Base-by-base conservation (phyloP, 2,888 invertebrate genomes). In the Dynastes hyllus region DNA sequence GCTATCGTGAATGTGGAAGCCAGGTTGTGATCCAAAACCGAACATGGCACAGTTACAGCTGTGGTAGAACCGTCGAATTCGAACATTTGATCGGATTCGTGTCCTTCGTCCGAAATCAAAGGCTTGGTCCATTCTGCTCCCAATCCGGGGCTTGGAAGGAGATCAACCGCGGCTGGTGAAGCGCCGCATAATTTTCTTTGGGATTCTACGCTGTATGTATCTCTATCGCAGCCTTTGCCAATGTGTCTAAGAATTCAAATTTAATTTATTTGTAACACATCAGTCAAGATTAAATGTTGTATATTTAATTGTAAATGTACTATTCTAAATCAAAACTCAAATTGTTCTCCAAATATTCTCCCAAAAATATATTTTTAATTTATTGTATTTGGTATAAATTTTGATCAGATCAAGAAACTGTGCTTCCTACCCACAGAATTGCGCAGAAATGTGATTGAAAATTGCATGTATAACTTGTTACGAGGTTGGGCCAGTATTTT, bases 161-260 rank as follows among this genome's bases (percentile, higher is more conserved):
- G 91, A 87, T 97, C 97, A 66, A 97, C 92, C 83, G 95, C 96
- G 81, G 95, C 94, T 29, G 93, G 92, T 83, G 95, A 95, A 82
- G 97, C 93, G 75, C 97, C 97, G 88, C 97, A 97, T 5, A 97
- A 91, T 88, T 95, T 95, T 80, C 95, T 90, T 88, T 97, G 97
- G 27, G 95, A 94, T 84, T 95, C 93, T 71, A 97, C 93, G 55
- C 95, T 94, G 89, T 97, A 97, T 0, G 97, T 97, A 87, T 98
- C 98, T 3, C 98, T 91, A 88, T 98, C 98, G 90, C 99, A 99
- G 85, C 98, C 98, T 88, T 97, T 96, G 82, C 97, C 98, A 81
- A 98, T 97, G 88, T 98, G 96, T 78, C 95, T 93, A 93, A 27
- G 51, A 69, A 27, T 63, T 9, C 11, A 11, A 32, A 63, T 11